Percentiles rank a stretch among this genome's conserved stretches.
These are phyloP conservation scores for Linnaemya tessellans DNA, from an alignment of 2,888 invertebrate genomes.

Conservation along the genomic window DNA sequence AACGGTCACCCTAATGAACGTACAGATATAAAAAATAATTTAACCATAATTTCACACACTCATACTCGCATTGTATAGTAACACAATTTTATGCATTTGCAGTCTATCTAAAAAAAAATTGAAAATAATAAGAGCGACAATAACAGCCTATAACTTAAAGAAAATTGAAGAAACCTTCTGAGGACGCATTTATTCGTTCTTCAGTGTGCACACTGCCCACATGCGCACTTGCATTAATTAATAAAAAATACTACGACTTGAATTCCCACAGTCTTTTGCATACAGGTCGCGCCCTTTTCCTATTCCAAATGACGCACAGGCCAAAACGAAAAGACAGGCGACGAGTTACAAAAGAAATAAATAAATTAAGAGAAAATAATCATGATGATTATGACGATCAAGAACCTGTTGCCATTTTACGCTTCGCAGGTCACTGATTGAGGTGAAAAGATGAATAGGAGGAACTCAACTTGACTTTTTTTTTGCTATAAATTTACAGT, in stretches of 20 bases:
- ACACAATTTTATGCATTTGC: neutral
- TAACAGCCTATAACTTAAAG: neutral
- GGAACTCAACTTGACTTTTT: slow-evolving; percentile 37
- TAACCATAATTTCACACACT: slow-evolving; percentile 61
- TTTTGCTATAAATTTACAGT: neutral
- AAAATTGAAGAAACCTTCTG: slow-evolving; percentile 55
- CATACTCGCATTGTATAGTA: neutral
- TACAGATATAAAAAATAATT: neutral
- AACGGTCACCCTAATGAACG: no score
- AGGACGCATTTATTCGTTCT: slow-evolving; percentile 42
- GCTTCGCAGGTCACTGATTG: slow-evolving; percentile 56
- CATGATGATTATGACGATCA: slow-evolving; percentile 31
- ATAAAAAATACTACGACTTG: slow-evolving; percentile 68
- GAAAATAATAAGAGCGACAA: slow-evolving; percentile 4
- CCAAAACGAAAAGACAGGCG: no score
- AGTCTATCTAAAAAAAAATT: slow-evolving; percentile 5
- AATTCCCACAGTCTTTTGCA: slow-evolving; percentile 78
- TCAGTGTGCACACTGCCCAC: neutral
- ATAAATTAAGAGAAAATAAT: slow-evolving; percentile 5
- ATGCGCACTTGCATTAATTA: slow-evolving; percentile 22
- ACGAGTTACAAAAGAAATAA: slow-evolving; percentile 4
- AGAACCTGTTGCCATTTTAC: slow-evolving; percentile 68
- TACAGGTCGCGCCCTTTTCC: slow-evolving; percentile 63
- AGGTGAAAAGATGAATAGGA: slow-evolving; percentile 17
- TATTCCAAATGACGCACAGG: slow-evolving; percentile 11